These are phyloP conservation scores for Rafetus swinhoei DNA, from an alignment of 2,113 vertebrate genomes.

Conservation along the genomic window DNA sequence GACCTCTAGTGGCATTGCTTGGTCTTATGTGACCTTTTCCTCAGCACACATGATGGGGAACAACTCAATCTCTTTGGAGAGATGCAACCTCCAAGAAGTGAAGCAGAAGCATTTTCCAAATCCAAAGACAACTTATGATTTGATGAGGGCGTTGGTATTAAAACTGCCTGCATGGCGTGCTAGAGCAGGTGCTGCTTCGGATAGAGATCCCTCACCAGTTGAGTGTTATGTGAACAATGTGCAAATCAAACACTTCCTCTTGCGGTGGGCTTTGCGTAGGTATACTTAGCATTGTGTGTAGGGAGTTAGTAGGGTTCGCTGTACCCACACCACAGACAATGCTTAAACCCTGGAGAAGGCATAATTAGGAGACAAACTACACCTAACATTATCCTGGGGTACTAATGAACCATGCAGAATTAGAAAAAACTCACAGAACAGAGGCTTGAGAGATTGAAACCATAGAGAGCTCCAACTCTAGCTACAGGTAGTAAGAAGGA, in stretches of 20 bases:
- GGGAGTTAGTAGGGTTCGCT: no score
- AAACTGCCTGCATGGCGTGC: background rate
- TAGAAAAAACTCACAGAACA: background rate
- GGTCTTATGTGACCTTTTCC: background rate
- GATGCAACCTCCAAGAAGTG: background rate
- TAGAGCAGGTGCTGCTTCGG: background rate
- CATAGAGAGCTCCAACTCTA: background rate
- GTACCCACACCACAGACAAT: background rate
- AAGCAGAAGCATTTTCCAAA: background rate
- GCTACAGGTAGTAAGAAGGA: background rate
- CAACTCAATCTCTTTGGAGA: background rate
- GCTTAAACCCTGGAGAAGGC: background rate
- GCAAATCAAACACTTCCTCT: background rate
- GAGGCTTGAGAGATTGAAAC: background rate
- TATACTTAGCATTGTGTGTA: background rate
- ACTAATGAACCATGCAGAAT: background rate
- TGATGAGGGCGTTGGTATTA: background rate
- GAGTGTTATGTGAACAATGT: background rate
- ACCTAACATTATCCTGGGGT: background rate
- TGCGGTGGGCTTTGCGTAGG: background rate
- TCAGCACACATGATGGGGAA: background rate
- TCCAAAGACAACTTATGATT: background rate
- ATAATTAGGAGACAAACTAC: background rate
- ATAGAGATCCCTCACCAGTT: background rate
- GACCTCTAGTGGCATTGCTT: background rate